phyloP scores from a whole-genome alignment of 2,797 vertebrate genomes.

The Helostoma temminkii region DNA sequence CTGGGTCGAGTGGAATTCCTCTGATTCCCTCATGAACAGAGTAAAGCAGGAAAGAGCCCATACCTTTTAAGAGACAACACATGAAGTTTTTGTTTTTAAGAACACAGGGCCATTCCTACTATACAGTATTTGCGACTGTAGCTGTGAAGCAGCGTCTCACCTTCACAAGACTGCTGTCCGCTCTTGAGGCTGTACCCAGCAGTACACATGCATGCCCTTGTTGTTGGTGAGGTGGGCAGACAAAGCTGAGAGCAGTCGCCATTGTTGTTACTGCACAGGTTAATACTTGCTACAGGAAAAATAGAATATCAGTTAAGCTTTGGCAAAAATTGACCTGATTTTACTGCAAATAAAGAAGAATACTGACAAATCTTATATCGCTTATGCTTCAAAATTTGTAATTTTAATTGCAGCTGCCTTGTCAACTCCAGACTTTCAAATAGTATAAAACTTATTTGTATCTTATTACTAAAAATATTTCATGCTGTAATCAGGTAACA shows the following conservation, averaged over 20 bases:
- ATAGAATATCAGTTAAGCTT: not conserved
- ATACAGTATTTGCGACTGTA: not conserved
- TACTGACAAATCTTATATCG: not conserved
- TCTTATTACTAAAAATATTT: not conserved
- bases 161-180: conserved; percentile 95
- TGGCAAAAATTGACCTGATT: not conserved
- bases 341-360: not conserved
- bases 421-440: no score
- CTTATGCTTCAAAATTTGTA: not conserved
- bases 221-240: conserved; percentile 90
- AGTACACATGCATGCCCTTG: conserved; percentile 95
- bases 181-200: conserved; percentile 95
- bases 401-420: not conserved
- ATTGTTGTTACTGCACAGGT: conserved; percentile 94
- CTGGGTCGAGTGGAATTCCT: conserved; percentile 95
- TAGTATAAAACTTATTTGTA: not conserved
- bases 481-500: not conserved
- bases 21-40: conserved; percentile 97
- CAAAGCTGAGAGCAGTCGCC: conserved; percentile 98
- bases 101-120: not conserved
- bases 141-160: conserved; percentile 65
- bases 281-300: conserved; percentile 79
- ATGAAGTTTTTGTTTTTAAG: conserved; percentile 4
- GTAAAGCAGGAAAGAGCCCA: conserved; percentile 96
- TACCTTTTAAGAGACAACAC: conserved; percentile 82